Evolutionary conservation across 2,113 vertebrate species (phyloP).

Genomic region (Ornithorhynchus anatinus): DNA sequence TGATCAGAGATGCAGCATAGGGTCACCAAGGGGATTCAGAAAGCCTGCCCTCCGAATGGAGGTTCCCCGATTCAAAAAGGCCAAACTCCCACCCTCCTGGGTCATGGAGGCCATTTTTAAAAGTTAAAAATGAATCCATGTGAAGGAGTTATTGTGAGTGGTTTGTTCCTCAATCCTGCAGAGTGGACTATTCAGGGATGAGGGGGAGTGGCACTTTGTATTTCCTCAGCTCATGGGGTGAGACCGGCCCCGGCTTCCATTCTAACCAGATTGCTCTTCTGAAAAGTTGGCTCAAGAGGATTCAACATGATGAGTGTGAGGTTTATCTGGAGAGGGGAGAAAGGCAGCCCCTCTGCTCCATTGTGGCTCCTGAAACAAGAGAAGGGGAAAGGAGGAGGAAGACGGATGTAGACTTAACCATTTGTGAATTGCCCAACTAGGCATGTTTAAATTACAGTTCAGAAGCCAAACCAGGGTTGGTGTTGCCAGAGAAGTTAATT

Average conservation of each 20-base stretch:
- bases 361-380: not conserved
- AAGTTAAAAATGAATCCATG: not conserved
- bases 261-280: not conserved
- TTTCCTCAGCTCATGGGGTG: not conserved
- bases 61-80: not conserved
- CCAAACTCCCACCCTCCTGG: not conserved
- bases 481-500: too few species aligned
- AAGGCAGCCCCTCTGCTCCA: not conserved
- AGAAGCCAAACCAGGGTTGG: not conserved
- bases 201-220: not conserved
- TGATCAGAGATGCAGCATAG: not conserved
- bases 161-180: not conserved
- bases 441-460: not conserved
- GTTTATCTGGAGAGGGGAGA: rapidly evolving
- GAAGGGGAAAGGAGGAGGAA: not conserved
- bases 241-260: not conserved
- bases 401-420: too few species aligned
- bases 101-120: conserved; percentile 15
- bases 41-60: not conserved
- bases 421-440: not conserved
- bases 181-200: not conserved
- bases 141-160: not conserved
- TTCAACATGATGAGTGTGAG: conserved; percentile 8
- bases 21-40: not conserved
- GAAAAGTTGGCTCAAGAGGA: not conserved